phyloP scores from a whole-genome alignment of 2,113 vertebrate species.

The Leiothrix lutea region DNA sequence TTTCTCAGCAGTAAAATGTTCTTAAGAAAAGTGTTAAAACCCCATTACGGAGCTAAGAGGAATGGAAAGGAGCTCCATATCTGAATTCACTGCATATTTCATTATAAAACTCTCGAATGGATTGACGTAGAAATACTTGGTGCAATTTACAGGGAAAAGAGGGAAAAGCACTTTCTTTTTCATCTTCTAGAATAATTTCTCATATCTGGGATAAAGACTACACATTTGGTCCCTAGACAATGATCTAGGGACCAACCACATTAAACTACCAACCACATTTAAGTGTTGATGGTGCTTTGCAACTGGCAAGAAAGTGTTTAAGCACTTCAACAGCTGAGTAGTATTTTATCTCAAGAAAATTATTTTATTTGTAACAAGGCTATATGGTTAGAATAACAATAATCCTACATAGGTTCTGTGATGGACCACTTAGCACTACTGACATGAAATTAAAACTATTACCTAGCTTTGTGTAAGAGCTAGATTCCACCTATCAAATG shows the following conservation, averaged over 20 bases:
- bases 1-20: neutral
- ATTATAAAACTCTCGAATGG: neutral
- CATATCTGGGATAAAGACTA: neutral
- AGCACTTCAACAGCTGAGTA: neutral
- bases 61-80: neutral
- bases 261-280: neutral
- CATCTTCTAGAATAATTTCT: neutral
- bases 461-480: neutral
- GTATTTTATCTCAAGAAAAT: neutral
- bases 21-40: neutral
- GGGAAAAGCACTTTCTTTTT: neutral
- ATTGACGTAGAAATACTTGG: neutral
- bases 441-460: neutral
- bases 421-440: neutral
- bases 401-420: neutral
- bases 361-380: neutral
- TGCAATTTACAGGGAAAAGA: neutral
- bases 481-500: neutral
- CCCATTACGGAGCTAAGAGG: neutral
- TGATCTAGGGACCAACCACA: neutral
- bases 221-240: neutral
- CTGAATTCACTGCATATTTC: constrained; percentile 33
- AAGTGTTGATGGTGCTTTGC: neutral
- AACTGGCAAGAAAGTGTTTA: neutral
- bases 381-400: neutral